Conservation (phyloP, 2,113 vertebrate genomes). For the Planiliza haematocheilus region DNA sequence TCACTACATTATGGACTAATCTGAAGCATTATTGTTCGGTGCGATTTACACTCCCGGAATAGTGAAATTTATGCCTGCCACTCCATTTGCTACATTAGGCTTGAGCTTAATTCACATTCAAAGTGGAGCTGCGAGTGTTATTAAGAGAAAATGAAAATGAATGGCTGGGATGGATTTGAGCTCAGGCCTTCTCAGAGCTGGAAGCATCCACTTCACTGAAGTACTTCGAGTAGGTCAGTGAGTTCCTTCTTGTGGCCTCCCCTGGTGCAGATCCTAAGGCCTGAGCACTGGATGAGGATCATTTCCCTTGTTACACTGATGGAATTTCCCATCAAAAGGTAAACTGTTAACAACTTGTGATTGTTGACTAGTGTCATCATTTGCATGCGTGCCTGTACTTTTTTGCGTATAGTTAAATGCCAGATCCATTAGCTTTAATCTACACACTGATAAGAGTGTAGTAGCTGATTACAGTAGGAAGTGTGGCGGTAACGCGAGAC, state of each 20-base stretch:
- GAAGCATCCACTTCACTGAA: conserved; percentile 5
- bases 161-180: neutral
- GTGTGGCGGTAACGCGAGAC: too few species aligned
- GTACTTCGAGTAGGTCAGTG: neutral
- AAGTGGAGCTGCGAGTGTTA: neutral
- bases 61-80: neutral
- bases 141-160: neutral
- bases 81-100: neutral
- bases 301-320: neutral
- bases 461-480: too few species aligned
- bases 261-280: conserved; percentile 15
- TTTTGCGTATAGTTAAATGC: neutral
- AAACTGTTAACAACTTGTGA: too few species aligned
- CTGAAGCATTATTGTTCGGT: neutral
- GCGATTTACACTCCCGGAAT: neutral
- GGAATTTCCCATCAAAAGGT: too few species aligned
- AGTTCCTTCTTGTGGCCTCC: neutral
- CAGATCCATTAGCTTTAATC: neutral
- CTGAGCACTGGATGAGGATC: conserved; percentile 1
- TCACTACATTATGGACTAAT: neutral
- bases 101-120: neutral
- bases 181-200: conserved; percentile 4
- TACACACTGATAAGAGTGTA: neutral
- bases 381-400: neutral
- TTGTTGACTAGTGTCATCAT: neutral